Evolutionary conservation across 2,888 invertebrate genomes (phyloP).

Genomic region (Brachypalpus laphriformis): DNA sequence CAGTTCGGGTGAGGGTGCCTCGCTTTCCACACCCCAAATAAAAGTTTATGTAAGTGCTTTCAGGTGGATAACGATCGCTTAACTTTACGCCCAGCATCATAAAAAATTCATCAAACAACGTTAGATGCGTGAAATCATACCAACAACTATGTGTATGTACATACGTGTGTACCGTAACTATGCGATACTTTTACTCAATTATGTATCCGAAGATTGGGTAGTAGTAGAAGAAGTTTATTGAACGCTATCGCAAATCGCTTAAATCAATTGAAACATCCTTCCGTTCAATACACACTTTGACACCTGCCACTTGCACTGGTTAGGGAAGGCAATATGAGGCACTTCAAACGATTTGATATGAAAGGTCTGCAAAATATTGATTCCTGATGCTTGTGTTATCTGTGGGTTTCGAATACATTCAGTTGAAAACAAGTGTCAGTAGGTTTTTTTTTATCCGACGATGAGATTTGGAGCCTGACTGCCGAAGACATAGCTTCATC

Average conservation of each 20-base stretch:
- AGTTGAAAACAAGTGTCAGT: conserved; percentile 20
- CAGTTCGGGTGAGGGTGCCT: conserved; percentile 63
- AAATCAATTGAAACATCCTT: conserved; percentile 17
- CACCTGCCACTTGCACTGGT: conserved; percentile 13
- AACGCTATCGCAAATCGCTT: conserved; percentile 21
- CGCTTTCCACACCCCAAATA: conserved; percentile 55
- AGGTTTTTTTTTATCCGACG: background rate
- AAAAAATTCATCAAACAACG: conserved; percentile 59
- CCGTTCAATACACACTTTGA: conserved; percentile 8
- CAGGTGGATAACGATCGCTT: conserved; percentile 67
- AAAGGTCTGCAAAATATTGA: conserved; percentile 61
- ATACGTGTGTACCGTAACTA: background rate
- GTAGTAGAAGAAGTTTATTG: conserved; percentile 26
- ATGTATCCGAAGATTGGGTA: conserved; percentile 13
- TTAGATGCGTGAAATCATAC: conserved; percentile 45
- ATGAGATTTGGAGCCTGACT: conserved; percentile 9
- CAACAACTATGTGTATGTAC: background rate
- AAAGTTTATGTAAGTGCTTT: conserved; percentile 67
- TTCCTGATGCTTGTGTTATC: background rate
- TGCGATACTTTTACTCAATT: conserved; percentile 38
- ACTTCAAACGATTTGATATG: conserved; percentile 55
- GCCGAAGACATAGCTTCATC: conserved; percentile 2
- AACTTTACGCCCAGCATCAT: conserved; percentile 65
- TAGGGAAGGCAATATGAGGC: conserved; percentile 18
- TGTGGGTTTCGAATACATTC: background rate